phyloP scores from a whole-genome alignment of 2,113 vertebrate genomes.

The Semicossyphus pulcher region DNA sequence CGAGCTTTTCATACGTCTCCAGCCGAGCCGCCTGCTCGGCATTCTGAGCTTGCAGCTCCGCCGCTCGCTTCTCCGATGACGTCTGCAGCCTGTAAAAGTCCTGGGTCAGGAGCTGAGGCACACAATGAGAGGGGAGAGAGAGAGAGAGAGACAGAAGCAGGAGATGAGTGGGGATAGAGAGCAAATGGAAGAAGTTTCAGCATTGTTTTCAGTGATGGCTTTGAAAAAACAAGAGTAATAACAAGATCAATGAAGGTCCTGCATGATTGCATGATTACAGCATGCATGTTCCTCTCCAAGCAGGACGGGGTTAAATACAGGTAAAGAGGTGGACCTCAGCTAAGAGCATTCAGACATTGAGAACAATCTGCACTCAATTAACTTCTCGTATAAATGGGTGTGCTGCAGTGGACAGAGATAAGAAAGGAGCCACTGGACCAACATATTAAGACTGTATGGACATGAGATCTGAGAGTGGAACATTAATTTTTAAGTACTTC shows the following conservation, averaged over 20 bases:
- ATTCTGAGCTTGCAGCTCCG: slow-evolving; percentile 91
- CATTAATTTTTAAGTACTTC: neutral
- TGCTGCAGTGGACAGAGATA: slow-evolving; percentile 8
- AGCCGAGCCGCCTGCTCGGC: slow-evolving; percentile 90
- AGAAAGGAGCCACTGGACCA: neutral
- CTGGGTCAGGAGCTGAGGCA: slow-evolving; percentile 90
- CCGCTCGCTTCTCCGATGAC: slow-evolving; percentile 90
- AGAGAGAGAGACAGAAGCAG: neutral
- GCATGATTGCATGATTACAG: neutral
- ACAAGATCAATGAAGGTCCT: too few relatives aligned
- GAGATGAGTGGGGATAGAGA: neutral
- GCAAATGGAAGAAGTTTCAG: neutral
- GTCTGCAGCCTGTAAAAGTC: slow-evolving; percentile 96
- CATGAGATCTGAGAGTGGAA: too few relatives aligned
- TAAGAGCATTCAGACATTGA: slow-evolving; percentile 16
- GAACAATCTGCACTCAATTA: slow-evolving; percentile 15
- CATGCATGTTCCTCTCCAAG: neutral
- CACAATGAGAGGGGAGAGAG: slow-evolving; percentile 11
- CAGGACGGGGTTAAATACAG: slow-evolving; percentile 15
- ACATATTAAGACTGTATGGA: neutral
- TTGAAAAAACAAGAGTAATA: too few relatives aligned
- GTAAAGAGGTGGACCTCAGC: slow-evolving; percentile 16
- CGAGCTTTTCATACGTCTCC: slow-evolving; percentile 92
- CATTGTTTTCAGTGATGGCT: neutral
- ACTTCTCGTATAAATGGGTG: neutral